Conservation (phyloP, 2,797 vertebrate species). For the Lophius americanus region DNA sequence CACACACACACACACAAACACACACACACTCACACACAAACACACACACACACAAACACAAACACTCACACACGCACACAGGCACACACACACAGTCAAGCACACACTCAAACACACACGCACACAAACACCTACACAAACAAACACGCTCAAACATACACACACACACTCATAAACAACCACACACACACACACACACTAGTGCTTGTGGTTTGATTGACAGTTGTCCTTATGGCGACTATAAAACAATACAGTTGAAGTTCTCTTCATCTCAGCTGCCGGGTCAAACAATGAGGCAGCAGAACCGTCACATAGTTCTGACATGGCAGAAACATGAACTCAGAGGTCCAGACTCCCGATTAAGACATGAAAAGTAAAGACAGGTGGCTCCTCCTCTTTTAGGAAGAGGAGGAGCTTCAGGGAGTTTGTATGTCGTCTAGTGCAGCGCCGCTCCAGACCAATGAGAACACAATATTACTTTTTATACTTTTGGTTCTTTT, state of each 20-base stretch:
- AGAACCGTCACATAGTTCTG: not conserved
- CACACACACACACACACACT: not conserved
- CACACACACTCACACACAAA: too few species aligned
- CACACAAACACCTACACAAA: too few species aligned
- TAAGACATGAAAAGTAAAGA: conserved; percentile 13
- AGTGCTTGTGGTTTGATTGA: conserved; percentile 1
- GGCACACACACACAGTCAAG: too few species aligned
- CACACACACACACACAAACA: too few species aligned
- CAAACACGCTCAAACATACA: too few species aligned
- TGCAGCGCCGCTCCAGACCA: too few species aligned
- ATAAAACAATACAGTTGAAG: not conserved
- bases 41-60: too few species aligned
- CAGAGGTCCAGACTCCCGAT: not conserved
- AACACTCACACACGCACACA: too few species aligned
- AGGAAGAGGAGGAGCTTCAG: conserved; percentile 26
- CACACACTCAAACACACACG: too few species aligned
- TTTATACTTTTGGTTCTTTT: too few species aligned
- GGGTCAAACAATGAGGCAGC: not conserved
- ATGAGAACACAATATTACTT: too few species aligned
- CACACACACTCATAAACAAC: too few species aligned
- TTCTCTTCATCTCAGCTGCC: conserved; percentile 4
- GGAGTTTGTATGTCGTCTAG: not conserved
- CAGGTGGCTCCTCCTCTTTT: conserved; percentile 20
- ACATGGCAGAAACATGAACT: conserved; percentile 2
- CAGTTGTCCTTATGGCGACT: not conserved